Conservation (phyloP, 2,888 invertebrate genomes). For the Apamea anceps region DNA sequence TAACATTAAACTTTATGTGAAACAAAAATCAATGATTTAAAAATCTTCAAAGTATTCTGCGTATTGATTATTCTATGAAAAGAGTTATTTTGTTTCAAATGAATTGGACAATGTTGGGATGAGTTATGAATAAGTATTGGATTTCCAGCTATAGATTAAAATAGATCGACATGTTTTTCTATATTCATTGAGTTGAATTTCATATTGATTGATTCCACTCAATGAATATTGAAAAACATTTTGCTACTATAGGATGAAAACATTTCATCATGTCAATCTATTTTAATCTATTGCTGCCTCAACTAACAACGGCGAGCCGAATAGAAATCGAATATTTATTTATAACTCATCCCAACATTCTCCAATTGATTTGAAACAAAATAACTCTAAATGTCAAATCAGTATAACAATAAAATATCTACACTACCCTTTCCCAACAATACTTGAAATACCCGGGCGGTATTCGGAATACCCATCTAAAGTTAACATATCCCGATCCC, state of each 20-base stretch:
- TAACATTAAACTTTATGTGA: no score
- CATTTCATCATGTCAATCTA: conserved; percentile 14
- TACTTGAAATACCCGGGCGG: conserved; percentile 35
- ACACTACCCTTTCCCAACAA: conserved; percentile 42
- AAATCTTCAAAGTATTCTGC: no score
- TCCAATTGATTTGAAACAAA: conserved; percentile 41
- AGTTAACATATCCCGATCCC: conserved; percentile 55
- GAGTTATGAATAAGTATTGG: conserved; percentile 39
- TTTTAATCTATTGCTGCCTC: conserved; percentile 4
- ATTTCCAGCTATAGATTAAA: no score
- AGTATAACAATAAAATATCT: conserved; percentile 29
- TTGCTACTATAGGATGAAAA: not conserved
- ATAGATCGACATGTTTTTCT: not conserved
- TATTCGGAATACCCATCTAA: conserved; percentile 48
- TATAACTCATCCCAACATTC: conserved; percentile 20
- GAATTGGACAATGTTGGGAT: conserved; percentile 37
- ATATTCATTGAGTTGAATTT: no score
- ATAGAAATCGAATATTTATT: conserved; percentile 40
- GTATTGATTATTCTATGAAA: no score
- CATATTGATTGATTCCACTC: no score
- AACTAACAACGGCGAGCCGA: conserved; percentile 10
- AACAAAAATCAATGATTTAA: no score
- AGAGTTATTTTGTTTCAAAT: conserved; percentile 32
- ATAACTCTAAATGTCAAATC: conserved; percentile 30
- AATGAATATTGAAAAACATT: not conserved